Evolutionary conservation across 1,140 invertebrate genomes (phyloP).

Genomic region (Agraylea sexmaculata): DNA sequence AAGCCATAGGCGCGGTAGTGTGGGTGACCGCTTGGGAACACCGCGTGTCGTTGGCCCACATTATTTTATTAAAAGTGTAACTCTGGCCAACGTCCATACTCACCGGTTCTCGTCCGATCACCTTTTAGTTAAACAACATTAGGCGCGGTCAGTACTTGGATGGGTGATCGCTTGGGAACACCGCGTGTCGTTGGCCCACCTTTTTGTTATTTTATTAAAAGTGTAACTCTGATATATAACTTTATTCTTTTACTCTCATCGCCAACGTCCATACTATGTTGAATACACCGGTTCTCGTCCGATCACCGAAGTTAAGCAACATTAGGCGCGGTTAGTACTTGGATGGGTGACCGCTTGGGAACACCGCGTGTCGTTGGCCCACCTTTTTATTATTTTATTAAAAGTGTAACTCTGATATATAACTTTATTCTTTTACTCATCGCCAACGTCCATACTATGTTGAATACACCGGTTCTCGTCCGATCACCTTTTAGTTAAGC

Average conservation of each 20-base stretch:
- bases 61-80: no score
- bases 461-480: constrained; percentile 9
- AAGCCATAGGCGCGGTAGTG: no score
- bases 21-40: constrained; percentile 8
- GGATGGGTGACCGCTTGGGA: constrained; percentile 6
- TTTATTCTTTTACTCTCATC: no score
- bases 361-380: constrained; percentile 3
- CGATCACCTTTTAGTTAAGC: constrained; percentile 6
- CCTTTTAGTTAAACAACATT: constrained; percentile 8
- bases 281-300: constrained; percentile 9
- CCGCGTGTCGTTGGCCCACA: constrained; percentile 4
- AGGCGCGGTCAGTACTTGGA: constrained; percentile 6
- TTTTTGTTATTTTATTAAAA: no score
- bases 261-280: constrained; percentile 8
- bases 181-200: constrained; percentile 1
- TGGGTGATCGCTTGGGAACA: constrained; percentile 6
- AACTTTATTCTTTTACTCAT: no score
- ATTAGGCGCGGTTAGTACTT: constrained; percentile 6
- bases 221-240: no score
- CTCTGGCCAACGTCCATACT: constrained; percentile 6
- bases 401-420: no score
- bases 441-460: constrained; percentile 8
- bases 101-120: constrained; percentile 10
- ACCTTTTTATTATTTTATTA: no score
- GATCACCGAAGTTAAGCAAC: constrained; percentile 10